A percentile compares a stretch with the other conserved stretches of the same genome.
Conservation (phyloP, 2,797 vertebrate genomes). For the Petrocephalus sullivani region DNA sequence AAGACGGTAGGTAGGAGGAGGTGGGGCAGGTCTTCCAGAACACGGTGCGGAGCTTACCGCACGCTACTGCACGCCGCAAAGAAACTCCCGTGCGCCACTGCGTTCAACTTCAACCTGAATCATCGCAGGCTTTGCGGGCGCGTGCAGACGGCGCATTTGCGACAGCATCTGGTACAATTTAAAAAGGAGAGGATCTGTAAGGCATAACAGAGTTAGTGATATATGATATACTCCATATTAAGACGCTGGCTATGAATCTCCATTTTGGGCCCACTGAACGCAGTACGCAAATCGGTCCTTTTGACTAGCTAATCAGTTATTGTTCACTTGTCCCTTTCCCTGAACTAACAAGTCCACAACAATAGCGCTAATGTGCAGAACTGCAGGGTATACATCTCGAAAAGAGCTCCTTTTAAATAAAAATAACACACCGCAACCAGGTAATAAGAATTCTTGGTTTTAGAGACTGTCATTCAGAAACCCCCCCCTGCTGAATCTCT, state of each 20-base stretch:
- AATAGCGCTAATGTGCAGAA: not conserved
- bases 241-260: not conserved
- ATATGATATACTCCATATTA: not conserved
- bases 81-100: constrained; percentile 12
- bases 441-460: not conserved
- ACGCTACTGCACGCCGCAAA: not conserved
- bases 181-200: not conserved
- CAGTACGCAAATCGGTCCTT: not conserved
- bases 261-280: not conserved
- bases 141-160: constrained; percentile 15
- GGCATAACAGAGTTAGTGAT: not conserved
- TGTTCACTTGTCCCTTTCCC: not conserved
- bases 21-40: not conserved
- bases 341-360: not conserved
- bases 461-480: not conserved
- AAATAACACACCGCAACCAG: not conserved
- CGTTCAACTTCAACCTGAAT: constrained; percentile 11
- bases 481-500: not conserved
- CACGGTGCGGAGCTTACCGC: not conserved
- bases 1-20: not conserved
- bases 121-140: not conserved
- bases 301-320: constrained; percentile 6
- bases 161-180: constrained; percentile 19
- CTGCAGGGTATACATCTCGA: not conserved
- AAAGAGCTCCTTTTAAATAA: not conserved